phyloP scores from a whole-genome alignment of 2,888 invertebrate genomes.

The Macrosiphum euphorbiae region DNA sequence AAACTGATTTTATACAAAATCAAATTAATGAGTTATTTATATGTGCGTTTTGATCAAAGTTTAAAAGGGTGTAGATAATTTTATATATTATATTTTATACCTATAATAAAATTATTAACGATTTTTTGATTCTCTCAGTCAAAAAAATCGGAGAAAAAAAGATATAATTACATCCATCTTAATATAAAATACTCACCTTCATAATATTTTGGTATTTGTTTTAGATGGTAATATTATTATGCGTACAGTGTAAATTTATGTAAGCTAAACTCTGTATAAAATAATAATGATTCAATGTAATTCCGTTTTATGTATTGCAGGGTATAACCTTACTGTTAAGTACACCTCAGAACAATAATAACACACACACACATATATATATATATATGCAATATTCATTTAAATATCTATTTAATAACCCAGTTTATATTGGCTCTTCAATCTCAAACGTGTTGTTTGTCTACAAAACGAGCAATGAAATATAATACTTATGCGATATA shows the following conservation, averaged over 20 bases:
- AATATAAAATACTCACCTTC: neutral
- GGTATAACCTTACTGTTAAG: neutral
- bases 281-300: neutral
- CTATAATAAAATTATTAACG: neutral
- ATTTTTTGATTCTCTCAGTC: neutral
- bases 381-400: neutral
- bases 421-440: neutral
- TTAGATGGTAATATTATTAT: neutral
- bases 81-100: neutral
- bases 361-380: neutral
- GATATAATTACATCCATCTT: neutral
- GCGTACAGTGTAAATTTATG: neutral
- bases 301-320: neutral
- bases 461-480: neutral
- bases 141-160: neutral
- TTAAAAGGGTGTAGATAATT: neutral
- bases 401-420: neutral
- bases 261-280: neutral
- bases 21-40: neutral
- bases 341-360: neutral
- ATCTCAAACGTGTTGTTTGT: neutral
- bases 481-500: neutral
- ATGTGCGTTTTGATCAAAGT: neutral
- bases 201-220: neutral
- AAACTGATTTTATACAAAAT: neutral